Conservation (phyloP, 2,797 vertebrate species). For the Intellagama lesueurii region DNA sequence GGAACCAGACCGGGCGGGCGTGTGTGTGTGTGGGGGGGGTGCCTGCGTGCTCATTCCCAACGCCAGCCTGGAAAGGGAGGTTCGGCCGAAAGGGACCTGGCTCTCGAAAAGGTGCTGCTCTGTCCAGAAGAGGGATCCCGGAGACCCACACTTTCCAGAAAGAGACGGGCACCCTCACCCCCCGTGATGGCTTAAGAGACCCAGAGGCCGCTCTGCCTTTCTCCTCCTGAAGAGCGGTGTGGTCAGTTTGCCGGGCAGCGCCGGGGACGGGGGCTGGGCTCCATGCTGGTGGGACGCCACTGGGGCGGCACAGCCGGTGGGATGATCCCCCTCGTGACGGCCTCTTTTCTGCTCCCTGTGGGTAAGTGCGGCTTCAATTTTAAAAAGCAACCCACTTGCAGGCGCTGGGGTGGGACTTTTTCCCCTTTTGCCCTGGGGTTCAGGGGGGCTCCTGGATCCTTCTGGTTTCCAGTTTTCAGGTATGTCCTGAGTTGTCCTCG, state of each 20-base stretch:
- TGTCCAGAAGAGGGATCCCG: too few species aligned
- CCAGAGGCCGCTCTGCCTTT: too few species aligned
- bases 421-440: background rate
- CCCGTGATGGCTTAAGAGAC: too few species aligned
- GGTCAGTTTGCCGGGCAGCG: too few species aligned
- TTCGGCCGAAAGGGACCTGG: too few species aligned
- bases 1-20: slow-evolving; percentile 1
- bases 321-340: slow-evolving; percentile 58
- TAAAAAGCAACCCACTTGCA: background rate
- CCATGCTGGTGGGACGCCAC: slow-evolving; percentile 50
- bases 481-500: too few species aligned
- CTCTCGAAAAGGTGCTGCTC: background rate
- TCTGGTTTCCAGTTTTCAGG: too few species aligned
- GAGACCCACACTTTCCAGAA: background rate
- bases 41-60: background rate
- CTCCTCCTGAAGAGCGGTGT: too few species aligned
- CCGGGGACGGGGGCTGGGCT: fast-evolving
- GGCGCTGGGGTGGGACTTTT: background rate
- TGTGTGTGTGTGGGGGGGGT: too few species aligned
- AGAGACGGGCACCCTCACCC: too few species aligned
- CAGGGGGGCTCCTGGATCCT: too few species aligned
- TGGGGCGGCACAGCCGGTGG: slow-evolving; percentile 39
- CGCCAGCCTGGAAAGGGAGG: background rate
- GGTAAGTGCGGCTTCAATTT: slow-evolving; percentile 58
- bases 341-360: slow-evolving; percentile 44